Evolutionary conservation across 2,113 vertebrate genomes (phyloP), one percentile per base, ranked within the genome.

Genomic region (Montifringilla adamsi): DNA sequence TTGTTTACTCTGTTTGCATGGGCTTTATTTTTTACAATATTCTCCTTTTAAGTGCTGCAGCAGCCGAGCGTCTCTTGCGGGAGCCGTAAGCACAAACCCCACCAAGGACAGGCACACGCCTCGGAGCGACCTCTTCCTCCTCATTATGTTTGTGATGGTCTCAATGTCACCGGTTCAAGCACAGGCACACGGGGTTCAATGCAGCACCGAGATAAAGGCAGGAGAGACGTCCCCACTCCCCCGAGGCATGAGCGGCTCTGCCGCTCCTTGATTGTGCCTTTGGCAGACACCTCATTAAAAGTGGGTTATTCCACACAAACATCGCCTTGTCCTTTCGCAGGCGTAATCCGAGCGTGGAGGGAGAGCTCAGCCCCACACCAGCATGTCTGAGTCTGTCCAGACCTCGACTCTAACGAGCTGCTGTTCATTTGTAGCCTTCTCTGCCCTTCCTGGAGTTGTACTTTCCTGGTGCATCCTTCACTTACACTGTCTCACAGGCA

Each of bases 241-340:
- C 83, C 50, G 68, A 24, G 89, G 87, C 68, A 17, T 3, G 14
- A 63, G 24, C 28, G 7, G 16, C 30, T 70, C 87, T 9, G 55
- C 63, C 0, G 21, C 86, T 46, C 7, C 77, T 30, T 10, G 84
- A 33, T 10, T 70, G 92, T 15, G 93, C 90, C 87, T 85, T 87
- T 93, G 50, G 93, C 91, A 87, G 95, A 90, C 82, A 13, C 82
- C 94, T 95, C 94, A 80, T 95, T 95, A 96, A 27, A 27, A 76
- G 70, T 2, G 64, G 59, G 70, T 53, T 91, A 13, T 84, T 82
- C 15, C 87, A 11, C 74, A 43, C 33, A 28, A 67, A 68, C 67
- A 27, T 8, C 7, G 28, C n/a, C 69, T 39, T 11, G 69, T 46
- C 19, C 69, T 81, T 78, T 31, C 1, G 2, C 77, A 37, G 73